Evolutionary conservation across 1,140 invertebrate species (phyloP), one percentile per base, ranked within the genome.

Genomic region (Drosophila ambigua): DNA sequence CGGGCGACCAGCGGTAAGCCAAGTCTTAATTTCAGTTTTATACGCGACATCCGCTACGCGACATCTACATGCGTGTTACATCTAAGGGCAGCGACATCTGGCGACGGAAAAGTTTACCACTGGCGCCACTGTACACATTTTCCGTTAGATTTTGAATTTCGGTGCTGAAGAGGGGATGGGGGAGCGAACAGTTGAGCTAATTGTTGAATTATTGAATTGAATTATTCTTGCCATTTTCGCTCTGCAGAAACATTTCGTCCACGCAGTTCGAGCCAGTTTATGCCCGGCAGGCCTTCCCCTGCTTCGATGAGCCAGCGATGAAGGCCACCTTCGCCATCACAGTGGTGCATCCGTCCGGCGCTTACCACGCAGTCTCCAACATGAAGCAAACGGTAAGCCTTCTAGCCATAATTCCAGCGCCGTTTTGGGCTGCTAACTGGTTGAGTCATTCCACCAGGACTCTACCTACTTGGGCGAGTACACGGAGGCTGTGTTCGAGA

Each of bases 201-300:
- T n/a, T n/a, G n/a, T n/a, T n/a, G n/a, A n/a, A n/a, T n/a, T n/a
- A n/a, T n/a, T n/a, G n/a, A n/a, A 20, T 2, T 20, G 1, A 20
- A 20, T 20, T 20, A 20, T 20, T 20, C 20, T 20, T 20, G 20
- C 20, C 1, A 1, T 20, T 43, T 15, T 8, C 4, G 4, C 2
- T 23, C 48, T 39, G 0, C 83, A 98, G 97, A 76, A 94, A 92
- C 54, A 95, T 98, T 78, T 97, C 97, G 7, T 97, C 97, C 0
- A 96, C 97, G 0, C 98, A 99, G 92, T 98, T 99, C 90, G 96
- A 99, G 83, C 96, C 98, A 1, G 98, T 97, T 1, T 97, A 98
- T 93, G 98, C 98, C 0, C 94, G 98, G 41, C 95, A 97, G 92
- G 96, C 96, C 0, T 99, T 98, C 79, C 98, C 98, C 0, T 99